phyloP scores from a whole-genome alignment of 64 coral and sea anemone species.

The Montipora foliosa region DNA sequence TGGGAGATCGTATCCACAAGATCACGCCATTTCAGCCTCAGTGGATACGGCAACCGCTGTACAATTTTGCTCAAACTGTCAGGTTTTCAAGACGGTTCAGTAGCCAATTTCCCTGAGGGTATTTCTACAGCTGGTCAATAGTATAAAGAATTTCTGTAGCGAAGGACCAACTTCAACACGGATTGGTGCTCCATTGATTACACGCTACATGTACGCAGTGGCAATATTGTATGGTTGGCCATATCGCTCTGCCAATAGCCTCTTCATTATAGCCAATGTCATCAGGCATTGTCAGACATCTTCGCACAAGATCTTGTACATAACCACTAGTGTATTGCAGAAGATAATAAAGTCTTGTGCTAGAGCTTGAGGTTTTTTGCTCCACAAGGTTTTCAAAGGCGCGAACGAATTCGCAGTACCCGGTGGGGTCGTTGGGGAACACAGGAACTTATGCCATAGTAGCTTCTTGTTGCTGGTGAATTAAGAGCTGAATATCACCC shows the following conservation, averaged over 20 bases:
- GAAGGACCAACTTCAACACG: no score
- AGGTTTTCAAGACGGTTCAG: neutral
- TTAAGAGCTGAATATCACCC: neutral
- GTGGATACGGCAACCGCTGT: neutral
- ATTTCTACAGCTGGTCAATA: neutral
- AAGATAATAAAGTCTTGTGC: neutral
- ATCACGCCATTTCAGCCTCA: no score
- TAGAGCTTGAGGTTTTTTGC: constrained; percentile 37
- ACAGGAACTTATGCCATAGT: constrained; percentile 1
- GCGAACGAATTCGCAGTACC: constrained; percentile 55
- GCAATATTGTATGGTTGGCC: no score
- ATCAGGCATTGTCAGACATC: no score
- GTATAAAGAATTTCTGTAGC: no score
- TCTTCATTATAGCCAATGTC: constrained; percentile 24
- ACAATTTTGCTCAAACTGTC: neutral
- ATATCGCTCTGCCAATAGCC: constrained; percentile 34
- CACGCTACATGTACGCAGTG: no score
- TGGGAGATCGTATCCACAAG: no score
- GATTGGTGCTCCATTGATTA: no score
- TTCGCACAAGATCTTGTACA: constrained; percentile 14
- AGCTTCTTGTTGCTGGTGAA: constrained; percentile 46
- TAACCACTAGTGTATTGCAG: constrained; percentile 53
- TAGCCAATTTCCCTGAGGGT: neutral
- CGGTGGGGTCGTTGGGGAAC: neutral
- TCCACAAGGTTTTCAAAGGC: no score